Conservation (phyloP, 2,888 invertebrate genomes). For the Caenorhabditis sulstoni region DNA sequence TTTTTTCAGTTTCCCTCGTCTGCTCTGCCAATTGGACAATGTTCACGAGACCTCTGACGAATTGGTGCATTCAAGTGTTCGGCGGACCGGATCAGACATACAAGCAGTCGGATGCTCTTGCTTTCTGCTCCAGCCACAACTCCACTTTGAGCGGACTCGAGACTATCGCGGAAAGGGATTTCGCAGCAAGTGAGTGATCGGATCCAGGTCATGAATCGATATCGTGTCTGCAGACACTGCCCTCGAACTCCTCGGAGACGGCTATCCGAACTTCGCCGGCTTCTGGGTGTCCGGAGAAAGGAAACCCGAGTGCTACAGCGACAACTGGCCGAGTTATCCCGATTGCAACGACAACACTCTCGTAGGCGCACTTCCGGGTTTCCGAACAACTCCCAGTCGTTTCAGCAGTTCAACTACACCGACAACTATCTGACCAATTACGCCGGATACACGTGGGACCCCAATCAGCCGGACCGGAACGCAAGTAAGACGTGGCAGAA, state of each 20-base stretch:
- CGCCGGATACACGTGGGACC: constrained; percentile 38
- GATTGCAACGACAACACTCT: constrained; percentile 9
- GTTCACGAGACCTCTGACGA: constrained; percentile 12
- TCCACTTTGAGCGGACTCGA: constrained; percentile 28
- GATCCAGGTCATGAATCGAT: neutral
- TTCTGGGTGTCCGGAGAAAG: constrained; percentile 22
- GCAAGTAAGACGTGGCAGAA: constrained; percentile 13
- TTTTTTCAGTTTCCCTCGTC: neutral
- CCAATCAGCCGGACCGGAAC: constrained; percentile 12
- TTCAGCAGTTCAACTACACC: constrained; percentile 30
- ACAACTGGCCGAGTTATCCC: neutral
- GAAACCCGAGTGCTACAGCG: constrained; percentile 16
- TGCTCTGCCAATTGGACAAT: constrained; percentile 23
- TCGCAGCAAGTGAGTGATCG: neutral
- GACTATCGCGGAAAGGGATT: constrained; percentile 16
- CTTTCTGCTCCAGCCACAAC: neutral
- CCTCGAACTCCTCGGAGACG: constrained; percentile 1
- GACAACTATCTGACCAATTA: constrained; percentile 25
- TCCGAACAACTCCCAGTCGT: too few relatives aligned
- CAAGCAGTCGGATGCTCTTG: neutral
- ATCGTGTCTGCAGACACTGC: constrained; percentile 7
- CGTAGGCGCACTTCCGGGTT: neutral
- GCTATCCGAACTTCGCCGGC: constrained; percentile 18
- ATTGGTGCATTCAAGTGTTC: constrained; percentile 28
- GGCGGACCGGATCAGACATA: constrained; percentile 4